Percentiles rank a stretch among this genome's conserved stretches.
phyloP scores from a whole-genome alignment of 2,888 invertebrate genomes.

The Nemoura dubitans region DNA sequence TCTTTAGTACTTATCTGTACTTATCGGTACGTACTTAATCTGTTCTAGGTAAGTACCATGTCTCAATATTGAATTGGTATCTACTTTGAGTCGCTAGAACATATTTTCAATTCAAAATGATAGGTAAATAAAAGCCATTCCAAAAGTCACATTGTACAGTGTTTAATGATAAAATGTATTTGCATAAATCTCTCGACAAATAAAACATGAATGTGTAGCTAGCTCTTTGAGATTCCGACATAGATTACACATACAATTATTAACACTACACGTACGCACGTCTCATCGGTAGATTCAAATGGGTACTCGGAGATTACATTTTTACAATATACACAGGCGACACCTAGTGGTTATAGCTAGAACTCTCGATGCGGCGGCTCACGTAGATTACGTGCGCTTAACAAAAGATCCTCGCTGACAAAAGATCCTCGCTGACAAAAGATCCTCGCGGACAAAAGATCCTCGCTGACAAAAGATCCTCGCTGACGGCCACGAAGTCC shows the following conservation, averaged over 20 bases:
- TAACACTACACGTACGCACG: not conserved
- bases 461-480: too few relatives aligned
- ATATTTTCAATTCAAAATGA: too few relatives aligned
- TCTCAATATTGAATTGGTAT: too few relatives aligned
- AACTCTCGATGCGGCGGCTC: not conserved
- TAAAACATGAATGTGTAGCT: not conserved
- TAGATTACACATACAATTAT: not conserved
- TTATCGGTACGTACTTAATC: too few relatives aligned
- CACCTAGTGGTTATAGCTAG: not conserved
- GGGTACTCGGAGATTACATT: not conserved
- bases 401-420: not conserved
- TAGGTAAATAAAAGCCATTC: too few relatives aligned
- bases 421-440: too few relatives aligned
- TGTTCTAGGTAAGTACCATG: too few relatives aligned
- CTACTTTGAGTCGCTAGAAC: too few relatives aligned
- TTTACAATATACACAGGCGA: not conserved
- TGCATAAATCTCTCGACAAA: not conserved
- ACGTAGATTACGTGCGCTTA: not conserved
- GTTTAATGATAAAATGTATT: constrained; percentile 1
- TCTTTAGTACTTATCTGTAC: too few relatives aligned
- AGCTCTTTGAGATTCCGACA: constrained; percentile 2
- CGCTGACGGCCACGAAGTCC: not conserved
- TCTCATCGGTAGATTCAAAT: not conserved
- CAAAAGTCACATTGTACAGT: not conserved
- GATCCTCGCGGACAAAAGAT: too few relatives aligned